Base-by-base conservation (phyloP, 2,113 vertebrate genomes). In the Entelurus aequoreus region DNA sequence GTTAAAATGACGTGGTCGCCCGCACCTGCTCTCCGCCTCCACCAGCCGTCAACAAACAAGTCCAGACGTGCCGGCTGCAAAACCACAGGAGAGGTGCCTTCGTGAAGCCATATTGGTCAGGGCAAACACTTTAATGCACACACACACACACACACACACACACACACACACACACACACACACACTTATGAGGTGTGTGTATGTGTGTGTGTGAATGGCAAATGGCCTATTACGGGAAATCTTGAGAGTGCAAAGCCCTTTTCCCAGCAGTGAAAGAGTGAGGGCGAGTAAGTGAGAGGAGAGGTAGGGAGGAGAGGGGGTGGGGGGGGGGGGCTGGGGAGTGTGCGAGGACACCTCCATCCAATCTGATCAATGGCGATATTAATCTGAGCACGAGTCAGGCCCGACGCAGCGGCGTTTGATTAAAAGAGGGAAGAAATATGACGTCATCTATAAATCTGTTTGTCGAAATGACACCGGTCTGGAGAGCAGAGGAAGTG, bases 381-480 rank as follows among this genome's bases (percentile, higher is more conserved):
- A 89, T 90, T 90, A 90, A 90, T 91, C 88, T 89, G 84, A 77
- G 85, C 85, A 76, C 78, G 73, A 87, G 89, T 90, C 88, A 86
- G 84, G 70, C 72, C 74, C 54, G 68, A 81, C 73, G 48, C 77
- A 67, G 80, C 64, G 21, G 83, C 81, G 67, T 89, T 91, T 90
- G 90, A 91, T 90, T 90, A 91, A 90, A 91, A 90, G 85, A 80
- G 84, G 80, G 88, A 88, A 90, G 89, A 90, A 90, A 90, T 90
- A 91, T 90, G 87, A 88, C 83, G 84, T 87, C 87, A 88, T 69
- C 82, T 65, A 90, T 91, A 91, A 90, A 91, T 90, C 87, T 84
- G 86, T 89, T 88, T 91, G 90, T 89, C 88, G 90, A 79, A 87
- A 80, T 48, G 79, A 72, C 76, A 75, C 67, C 71, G 82, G 76